These are phyloP conservation scores for Hippocampus mohnikei DNA, from an alignment of 2,113 vertebrate species.

Conservation along the genomic window DNA sequence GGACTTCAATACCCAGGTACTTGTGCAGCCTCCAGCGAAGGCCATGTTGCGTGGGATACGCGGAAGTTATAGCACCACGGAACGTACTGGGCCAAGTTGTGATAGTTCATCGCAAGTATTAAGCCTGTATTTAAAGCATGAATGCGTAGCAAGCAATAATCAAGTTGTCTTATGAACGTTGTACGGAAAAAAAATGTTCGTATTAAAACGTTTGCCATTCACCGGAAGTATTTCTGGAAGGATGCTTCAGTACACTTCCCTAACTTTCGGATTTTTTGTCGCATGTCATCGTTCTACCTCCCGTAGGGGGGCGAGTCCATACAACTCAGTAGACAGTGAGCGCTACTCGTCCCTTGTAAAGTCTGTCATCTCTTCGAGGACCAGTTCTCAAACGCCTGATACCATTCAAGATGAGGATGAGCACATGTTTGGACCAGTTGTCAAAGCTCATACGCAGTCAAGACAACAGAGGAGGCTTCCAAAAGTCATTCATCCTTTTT, in stretches of 20 bases:
- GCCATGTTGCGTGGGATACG: neutral
- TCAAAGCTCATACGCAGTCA: slow-evolving; percentile 59
- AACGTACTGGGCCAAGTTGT: slow-evolving; percentile 42
- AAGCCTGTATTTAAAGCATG: neutral
- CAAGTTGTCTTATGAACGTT: neutral
- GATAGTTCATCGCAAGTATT: neutral
- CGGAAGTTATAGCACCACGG: neutral
- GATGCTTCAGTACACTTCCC: slow-evolving; percentile 37
- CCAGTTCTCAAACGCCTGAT: slow-evolving; percentile 74
- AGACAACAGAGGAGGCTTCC: slow-evolving; percentile 44
- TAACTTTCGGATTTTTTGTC: slow-evolving; percentile 52
- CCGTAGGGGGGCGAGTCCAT: slow-evolving; percentile 77
- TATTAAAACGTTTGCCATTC: slow-evolving; percentile 33
- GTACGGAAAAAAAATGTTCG: slow-evolving; percentile 47
- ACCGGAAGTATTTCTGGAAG: slow-evolving; percentile 17
- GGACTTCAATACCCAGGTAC: slow-evolving; percentile 49
- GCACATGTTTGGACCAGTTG: slow-evolving; percentile 77
- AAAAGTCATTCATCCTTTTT: slow-evolving; percentile 72
- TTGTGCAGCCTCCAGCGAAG: slow-evolving; percentile 4
- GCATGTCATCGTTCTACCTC: slow-evolving; percentile 53
- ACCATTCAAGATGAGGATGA: slow-evolving; percentile 77
- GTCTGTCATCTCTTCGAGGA: slow-evolving; percentile 75
- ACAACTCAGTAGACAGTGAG: slow-evolving; percentile 78
- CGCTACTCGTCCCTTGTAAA: slow-evolving; percentile 83
- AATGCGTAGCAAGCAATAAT: neutral